Evolutionary conservation across 2,888 invertebrate species (phyloP).

Genomic region (Crocallis elinguaria): DNA sequence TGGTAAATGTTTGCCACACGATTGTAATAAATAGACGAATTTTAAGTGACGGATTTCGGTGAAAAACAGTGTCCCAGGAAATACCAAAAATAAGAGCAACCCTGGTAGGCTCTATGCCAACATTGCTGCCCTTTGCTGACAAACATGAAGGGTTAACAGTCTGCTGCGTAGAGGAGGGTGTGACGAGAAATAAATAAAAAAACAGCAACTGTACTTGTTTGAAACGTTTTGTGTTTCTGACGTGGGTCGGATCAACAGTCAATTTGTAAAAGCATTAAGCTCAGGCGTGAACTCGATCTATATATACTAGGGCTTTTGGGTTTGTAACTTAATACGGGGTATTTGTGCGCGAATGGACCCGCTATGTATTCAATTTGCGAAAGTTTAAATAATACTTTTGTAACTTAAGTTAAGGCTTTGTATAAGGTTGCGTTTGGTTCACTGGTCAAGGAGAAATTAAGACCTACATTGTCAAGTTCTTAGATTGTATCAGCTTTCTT

Average conservation of each 20-base stretch:
- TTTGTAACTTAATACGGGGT: not conserved
- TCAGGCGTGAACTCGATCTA: slow-evolving; percentile 37
- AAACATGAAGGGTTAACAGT: slow-evolving; percentile 79
- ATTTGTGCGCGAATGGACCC: too few relatives aligned
- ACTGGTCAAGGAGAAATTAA: too few relatives aligned
- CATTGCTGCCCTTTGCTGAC: slow-evolving; percentile 62
- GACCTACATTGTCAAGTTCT: too few relatives aligned
- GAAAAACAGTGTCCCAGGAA: not conserved
- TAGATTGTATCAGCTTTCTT: too few relatives aligned
- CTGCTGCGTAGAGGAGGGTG: slow-evolving; percentile 71
- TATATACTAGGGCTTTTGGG: not conserved
- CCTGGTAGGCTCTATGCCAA: slow-evolving; percentile 30
- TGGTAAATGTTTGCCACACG: too few relatives aligned
- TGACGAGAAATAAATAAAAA: slow-evolving; percentile 65
- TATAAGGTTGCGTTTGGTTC: too few relatives aligned
- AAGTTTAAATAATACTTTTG: too few relatives aligned
- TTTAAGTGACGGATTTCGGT: not conserved
- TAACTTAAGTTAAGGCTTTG: too few relatives aligned
- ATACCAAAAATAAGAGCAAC: not conserved
- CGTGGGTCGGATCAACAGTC: slow-evolving; percentile 27
- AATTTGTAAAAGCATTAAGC: slow-evolving; percentile 18
- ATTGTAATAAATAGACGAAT: too few relatives aligned
- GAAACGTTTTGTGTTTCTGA: slow-evolving; percentile 29
- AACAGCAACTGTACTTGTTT: slow-evolving; percentile 21
- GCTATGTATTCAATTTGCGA: too few relatives aligned